These are phyloP conservation scores for Zygaena filipendulae DNA, from an alignment of 2,888 invertebrate genomes.

Conservation along the genomic window DNA sequence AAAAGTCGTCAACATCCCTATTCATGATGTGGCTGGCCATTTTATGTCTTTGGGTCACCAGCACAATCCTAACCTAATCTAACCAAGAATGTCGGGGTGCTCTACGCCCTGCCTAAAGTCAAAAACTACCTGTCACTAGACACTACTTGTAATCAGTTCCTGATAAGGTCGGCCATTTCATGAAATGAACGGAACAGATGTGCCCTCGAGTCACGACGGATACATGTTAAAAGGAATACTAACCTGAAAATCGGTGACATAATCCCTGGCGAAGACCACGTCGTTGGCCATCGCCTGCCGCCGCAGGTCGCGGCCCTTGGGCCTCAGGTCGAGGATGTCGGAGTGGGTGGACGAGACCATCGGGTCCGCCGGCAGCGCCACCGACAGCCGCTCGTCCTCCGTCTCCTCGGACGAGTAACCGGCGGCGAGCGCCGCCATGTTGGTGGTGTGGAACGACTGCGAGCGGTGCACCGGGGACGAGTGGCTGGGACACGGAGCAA, in stretches of 20 bases:
- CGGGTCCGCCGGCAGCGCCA: constrained; percentile 38
- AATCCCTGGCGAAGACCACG: constrained; percentile 40
- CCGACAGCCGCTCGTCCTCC: constrained; percentile 37
- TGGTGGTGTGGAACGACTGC: constrained; percentile 60
- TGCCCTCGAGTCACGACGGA: no score
- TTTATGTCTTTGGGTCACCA: no score
- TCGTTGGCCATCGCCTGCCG: constrained; percentile 35
- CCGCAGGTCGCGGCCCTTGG: constrained; percentile 27
- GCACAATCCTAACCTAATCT: no score
- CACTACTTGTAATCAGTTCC: no score
- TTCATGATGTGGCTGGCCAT: no score
- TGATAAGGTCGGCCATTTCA: no score
- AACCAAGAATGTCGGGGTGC: no score
- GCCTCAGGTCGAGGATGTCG: constrained; percentile 42
- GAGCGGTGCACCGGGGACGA: constrained; percentile 63
- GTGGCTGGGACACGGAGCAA: constrained; percentile 48
- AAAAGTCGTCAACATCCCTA: no score
- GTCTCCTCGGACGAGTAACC: constrained; percentile 54
- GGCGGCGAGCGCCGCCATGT: constrained; percentile 43
- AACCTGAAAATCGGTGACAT: constrained; percentile 47
- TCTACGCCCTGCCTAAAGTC: no score
- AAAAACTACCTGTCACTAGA: no score
- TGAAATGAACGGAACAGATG: no score
- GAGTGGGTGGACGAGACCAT: constrained; percentile 55
- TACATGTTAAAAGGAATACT: no score